phyloP scores from a whole-genome alignment of 2,113 vertebrate genomes.

The Thalassarche chlororhynchos region DNA sequence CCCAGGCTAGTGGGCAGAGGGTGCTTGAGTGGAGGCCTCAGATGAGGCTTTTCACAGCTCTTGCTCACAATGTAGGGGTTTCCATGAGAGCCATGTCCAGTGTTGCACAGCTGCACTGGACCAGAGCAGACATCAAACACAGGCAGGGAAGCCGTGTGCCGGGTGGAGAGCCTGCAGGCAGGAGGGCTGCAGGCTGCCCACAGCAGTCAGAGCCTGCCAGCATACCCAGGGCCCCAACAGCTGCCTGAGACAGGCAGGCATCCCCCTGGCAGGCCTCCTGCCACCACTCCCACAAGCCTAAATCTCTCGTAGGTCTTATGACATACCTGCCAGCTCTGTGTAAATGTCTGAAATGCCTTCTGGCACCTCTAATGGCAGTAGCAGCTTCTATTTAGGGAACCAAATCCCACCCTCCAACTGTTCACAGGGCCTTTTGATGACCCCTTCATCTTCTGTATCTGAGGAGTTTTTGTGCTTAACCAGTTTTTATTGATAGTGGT shows the following conservation, averaged over 20 bases:
- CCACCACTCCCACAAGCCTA: neutral
- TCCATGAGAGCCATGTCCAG: neutral
- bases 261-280: neutral
- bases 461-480: neutral
- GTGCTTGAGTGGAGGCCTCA: no score
- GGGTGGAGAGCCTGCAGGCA: accelerated
- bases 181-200: neutral
- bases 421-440: neutral
- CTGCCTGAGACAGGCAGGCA: neutral
- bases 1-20: neutral
- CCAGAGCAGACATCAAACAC: accelerated
- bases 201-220: neutral
- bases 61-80: neutral
- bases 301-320: neutral
- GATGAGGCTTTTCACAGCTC: neutral
- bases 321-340: accelerated
- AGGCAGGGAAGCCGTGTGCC: accelerated
- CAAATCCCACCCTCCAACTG: neutral
- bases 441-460: neutral
- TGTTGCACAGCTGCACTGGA: neutral
- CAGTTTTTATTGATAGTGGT: neutral
- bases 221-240: neutral
- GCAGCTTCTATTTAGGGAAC: neutral
- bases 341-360: neutral
- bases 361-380: neutral